Conservation (phyloP, 2,888 invertebrate species). For the Octodonta nipae region DNA sequence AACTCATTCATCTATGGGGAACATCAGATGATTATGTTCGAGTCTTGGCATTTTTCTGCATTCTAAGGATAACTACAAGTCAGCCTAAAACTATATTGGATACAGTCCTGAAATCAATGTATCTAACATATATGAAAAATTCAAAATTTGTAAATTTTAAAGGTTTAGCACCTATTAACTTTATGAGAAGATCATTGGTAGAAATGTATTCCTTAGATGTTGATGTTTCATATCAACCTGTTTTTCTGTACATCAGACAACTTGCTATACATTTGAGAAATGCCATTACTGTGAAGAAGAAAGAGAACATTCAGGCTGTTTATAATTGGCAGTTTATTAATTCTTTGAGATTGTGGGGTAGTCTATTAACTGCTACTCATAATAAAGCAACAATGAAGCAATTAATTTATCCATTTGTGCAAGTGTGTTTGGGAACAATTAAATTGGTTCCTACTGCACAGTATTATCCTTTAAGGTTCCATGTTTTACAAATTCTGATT, state of each 20-base stretch:
- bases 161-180: constrained; percentile 77
- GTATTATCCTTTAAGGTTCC: constrained; percentile 87
- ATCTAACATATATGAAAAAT: constrained; percentile 83
- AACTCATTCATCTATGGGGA: constrained; percentile 71
- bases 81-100: constrained; percentile 55
- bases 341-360: constrained; percentile 82
- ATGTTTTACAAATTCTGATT: constrained; percentile 71
- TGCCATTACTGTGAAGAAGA: constrained; percentile 75
- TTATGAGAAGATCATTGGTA: constrained; percentile 83
- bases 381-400: constrained; percentile 60
- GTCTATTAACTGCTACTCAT: constrained; percentile 51
- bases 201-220: constrained; percentile 80
- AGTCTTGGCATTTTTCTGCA: constrained; percentile 76
- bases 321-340: constrained; percentile 98
- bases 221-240: constrained; percentile 73
- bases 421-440: constrained; percentile 76
- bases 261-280: constrained; percentile 88
- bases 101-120: constrained; percentile 77
- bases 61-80: constrained; percentile 59
- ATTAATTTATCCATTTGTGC: constrained; percentile 80
- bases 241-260: constrained; percentile 87
- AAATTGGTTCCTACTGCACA: constrained; percentile 82
- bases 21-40: constrained; percentile 75
- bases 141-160: constrained; percentile 84
- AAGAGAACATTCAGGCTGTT: constrained; percentile 82